phyloP scores from a whole-genome alignment of 2,888 invertebrate genomes.

The Cyaniris semiargus region DNA sequence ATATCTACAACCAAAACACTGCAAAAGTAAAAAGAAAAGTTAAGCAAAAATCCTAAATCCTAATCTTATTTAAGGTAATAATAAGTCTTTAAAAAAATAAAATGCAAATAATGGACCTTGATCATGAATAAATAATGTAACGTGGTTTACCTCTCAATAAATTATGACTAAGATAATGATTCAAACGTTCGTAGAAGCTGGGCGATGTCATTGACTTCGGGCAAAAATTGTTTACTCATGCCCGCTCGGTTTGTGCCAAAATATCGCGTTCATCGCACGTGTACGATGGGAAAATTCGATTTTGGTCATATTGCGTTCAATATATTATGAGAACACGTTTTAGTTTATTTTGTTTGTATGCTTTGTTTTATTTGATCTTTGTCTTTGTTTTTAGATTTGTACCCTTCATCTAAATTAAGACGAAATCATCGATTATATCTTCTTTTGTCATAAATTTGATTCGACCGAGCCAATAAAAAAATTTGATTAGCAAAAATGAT shows the following conservation, averaged over 20 bases:
- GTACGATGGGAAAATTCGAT: conserved; percentile 24
- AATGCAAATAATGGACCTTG: background rate
- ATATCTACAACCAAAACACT: background rate
- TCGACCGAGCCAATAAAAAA: too few species aligned
- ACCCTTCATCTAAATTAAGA: background rate
- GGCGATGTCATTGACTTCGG: conserved; percentile 66
- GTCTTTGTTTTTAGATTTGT: background rate
- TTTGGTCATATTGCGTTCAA: conserved; percentile 14
- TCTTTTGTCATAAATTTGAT: too few species aligned
- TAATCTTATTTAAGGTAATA: background rate
- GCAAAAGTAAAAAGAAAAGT: background rate
- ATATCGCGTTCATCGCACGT: conserved; percentile 42
- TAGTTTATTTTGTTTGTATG: background rate
- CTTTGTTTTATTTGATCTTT: background rate
- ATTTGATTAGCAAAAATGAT: background rate
- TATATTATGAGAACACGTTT: background rate
- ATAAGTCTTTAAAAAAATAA: background rate
- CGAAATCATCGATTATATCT: background rate
- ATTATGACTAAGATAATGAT: conserved; percentile 43
- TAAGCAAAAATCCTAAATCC: background rate
- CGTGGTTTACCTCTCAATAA: conserved; percentile 37
- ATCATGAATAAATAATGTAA: conserved; percentile 26
- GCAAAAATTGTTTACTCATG: conserved; percentile 67
- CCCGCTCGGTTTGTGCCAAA: conserved; percentile 59
- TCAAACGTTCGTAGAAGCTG: conserved; percentile 48